These are phyloP conservation scores for Ceratitis capitata DNA, from an alignment of 1,140 invertebrate species.

Conservation along the genomic window DNA sequence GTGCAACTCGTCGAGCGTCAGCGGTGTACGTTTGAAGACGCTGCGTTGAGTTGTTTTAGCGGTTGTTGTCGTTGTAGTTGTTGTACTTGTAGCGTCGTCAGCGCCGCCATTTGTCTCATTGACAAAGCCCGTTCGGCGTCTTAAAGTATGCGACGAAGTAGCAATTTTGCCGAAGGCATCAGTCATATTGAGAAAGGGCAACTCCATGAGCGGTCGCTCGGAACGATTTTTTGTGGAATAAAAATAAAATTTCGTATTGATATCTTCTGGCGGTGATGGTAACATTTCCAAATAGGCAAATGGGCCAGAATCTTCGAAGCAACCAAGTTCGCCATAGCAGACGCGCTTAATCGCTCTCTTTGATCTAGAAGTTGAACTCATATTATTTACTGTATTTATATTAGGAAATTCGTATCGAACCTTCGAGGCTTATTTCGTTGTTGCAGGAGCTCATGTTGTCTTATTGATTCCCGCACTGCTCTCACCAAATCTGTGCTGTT, in stretches of 20 bases:
- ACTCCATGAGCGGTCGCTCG: constrained; percentile 72
- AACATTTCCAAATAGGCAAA: constrained; percentile 92
- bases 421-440: constrained; percentile 46
- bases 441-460: constrained; percentile 47
- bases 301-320: constrained; percentile 90
- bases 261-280: constrained; percentile 86
- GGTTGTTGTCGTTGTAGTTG: constrained; percentile 8
- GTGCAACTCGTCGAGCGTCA: constrained; percentile 57
- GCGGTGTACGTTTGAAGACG: constrained; percentile 47
- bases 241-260: constrained; percentile 81
- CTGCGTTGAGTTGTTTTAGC: neutral
- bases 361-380: constrained; percentile 56
- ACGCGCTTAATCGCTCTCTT: constrained; percentile 78
- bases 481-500: constrained; percentile 53
- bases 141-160: constrained; percentile 52
- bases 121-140: constrained; percentile 68
- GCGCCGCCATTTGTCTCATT: constrained; percentile 66
- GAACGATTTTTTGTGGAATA: constrained; percentile 73
- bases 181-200: constrained; percentile 75
- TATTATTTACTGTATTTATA: neutral
- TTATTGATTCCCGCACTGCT: constrained; percentile 53
- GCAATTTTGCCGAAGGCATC: constrained; percentile 60
- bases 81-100: neutral
- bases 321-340: constrained; percentile 92
- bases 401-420: constrained; percentile 26